Evolutionary conservation across 2,113 vertebrate genomes (phyloP), one percentile per base, ranked within the genome.

Genomic region (Leiothrix lutea): DNA sequence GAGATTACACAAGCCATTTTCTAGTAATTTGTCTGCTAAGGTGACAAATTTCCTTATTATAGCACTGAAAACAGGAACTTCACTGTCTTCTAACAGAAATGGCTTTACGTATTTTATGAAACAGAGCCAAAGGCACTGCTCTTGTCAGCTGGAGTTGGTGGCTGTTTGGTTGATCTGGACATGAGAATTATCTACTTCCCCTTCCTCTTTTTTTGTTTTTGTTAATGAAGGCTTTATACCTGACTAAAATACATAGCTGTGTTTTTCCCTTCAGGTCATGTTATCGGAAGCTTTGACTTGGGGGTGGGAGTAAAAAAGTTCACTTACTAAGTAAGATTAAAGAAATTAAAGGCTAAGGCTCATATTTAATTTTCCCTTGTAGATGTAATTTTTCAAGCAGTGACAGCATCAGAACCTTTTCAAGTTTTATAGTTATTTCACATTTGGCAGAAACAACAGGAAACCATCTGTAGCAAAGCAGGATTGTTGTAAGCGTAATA

Each of bases 381-480:
- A 94, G 95, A 97, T 94, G 56, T 70, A 60, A 82, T 95, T 96
- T 95, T 92, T 97, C 88, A 58, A 90, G 75, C 81, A 83, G 58
- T 81, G 95, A 97, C 88, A 95, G 71, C 91, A 86, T 90, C 92
- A 86, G 79, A 87, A 90, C 90, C 97, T 86, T 97, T 98, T 98
- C 81, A 97, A 97, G 97, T 98, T 98, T 98, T 95, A 97, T 85
- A 97, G 95, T 88, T 89, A 92, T 96, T 95, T 92, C 77, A 80
- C 86, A 90, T 96, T 96, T 97, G 97, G 96, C 97, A 97, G 92
- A 94, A 97, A 97, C 95, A 96, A 95, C 96, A 98, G 97, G 97
- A 97, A 98, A 96, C 97, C 97, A 95, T 95, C 96, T 96, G 95
- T 92, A 93, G 95, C 88, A 91, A 93, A 83, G 96, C 75, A 93